Base-by-base conservation (phyloP, 2,113 vertebrate genomes). In the Pseudopodoces humilis region DNA sequence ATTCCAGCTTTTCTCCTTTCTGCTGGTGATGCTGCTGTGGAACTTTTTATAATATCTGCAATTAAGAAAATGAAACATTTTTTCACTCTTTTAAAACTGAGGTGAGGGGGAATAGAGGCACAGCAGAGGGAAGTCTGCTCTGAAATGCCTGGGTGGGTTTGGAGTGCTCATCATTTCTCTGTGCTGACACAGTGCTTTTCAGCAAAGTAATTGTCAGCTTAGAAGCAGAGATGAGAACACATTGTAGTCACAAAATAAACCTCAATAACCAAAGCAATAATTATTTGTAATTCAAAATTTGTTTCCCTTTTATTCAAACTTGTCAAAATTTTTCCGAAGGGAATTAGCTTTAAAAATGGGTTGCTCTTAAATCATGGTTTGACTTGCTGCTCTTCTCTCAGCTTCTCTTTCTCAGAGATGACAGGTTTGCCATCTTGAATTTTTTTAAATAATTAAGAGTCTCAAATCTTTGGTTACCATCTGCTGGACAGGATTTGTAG, bases 401-500 rank as follows among this genome's bases (percentile, higher is more conserved):
- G 27, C 46, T 86, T 63, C 30, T 77, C 79, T 63, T 88, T 74
- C 24, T 83, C 50, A 83, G 70, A 83, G 56, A 56, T 70, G 79
- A 71, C 82, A 92, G n/a, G 25, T 24, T 90, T 78, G 23, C 63
- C 17, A 12, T 56, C 59, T 60, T 88, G 76, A 63, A 41, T 37
- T 78, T 83, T 83, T 90, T 71, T 67, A 2, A 90, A 83, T 91
- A 94, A 94, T 83, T 93, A 90, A 80, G 76, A 85, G 16, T 33
- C 24, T 74, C 3, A 3, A 72, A 56, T 93, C 24, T 88, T 74
- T 68, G 27, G 43, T 80, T 91, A 83, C 44, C 56, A 58, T 94
- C 68, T 90, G 56, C 79, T 96, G 95, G 92, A 86, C 76, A 83
- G 68, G 30, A 44, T 88, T 91, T 90, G 68, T 70, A 63, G 41